These are phyloP conservation scores for Cichladusa arquata DNA, from an alignment of 2,113 vertebrate genomes.

Conservation along the genomic window DNA sequence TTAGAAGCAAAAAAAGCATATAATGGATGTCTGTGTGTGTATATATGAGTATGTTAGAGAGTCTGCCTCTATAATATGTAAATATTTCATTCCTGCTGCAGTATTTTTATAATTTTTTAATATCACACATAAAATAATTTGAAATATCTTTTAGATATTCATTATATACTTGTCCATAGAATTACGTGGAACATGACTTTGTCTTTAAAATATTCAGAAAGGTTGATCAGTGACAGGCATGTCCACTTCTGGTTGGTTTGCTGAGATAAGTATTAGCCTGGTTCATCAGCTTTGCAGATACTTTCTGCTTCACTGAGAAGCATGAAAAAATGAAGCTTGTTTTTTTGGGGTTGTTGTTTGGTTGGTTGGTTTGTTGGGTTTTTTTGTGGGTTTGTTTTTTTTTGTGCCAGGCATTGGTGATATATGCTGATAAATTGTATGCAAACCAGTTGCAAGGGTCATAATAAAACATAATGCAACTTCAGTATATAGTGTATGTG, in stretches of 20 bases:
- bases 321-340: background rate
- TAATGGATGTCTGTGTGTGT: fast-evolving
- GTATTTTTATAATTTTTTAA: background rate
- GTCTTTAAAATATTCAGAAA: background rate
- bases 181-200: background rate
- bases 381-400: too few species aligned
- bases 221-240: background rate
- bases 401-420: background rate
- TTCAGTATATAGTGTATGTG: background rate
- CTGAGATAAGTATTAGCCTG: background rate
- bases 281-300: background rate
- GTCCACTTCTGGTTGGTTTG: background rate
- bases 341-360: too few species aligned
- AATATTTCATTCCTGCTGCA: background rate
- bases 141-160: background rate
- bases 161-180: background rate
- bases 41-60: background rate
- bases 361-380: too few species aligned
- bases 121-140: background rate
- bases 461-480: background rate
- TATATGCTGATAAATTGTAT: background rate
- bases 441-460: background rate
- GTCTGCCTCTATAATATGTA: background rate
- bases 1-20: background rate
- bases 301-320: background rate